phyloP scores from a whole-genome alignment of 2,888 invertebrate genomes.

The Frankliniella intonsa region DNA sequence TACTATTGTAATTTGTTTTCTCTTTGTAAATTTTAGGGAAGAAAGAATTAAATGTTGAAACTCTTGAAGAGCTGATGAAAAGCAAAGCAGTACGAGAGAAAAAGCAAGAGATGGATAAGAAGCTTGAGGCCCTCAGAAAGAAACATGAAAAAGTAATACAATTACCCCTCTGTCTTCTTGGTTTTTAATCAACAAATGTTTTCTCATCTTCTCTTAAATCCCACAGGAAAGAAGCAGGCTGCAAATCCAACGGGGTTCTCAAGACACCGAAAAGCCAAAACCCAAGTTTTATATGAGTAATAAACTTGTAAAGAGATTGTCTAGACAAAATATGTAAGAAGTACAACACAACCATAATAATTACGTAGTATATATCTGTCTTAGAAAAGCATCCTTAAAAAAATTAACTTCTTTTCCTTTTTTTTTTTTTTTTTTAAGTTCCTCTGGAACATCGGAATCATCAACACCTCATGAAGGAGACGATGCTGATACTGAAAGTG shows the following conservation, averaged over 20 bases:
- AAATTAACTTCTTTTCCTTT: not conserved
- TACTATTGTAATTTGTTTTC: not conserved
- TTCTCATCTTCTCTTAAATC: slow-evolving; percentile 31
- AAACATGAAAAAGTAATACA: slow-evolving; percentile 65
- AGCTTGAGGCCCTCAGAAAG: slow-evolving; percentile 73
- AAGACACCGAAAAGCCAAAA: slow-evolving; percentile 59
- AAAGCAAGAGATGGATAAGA: slow-evolving; percentile 77
- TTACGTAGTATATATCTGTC: slow-evolving; percentile 30
- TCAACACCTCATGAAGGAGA: slow-evolving; percentile 51
- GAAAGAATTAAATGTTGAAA: slow-evolving; percentile 67
- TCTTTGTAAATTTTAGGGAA: slow-evolving; percentile 39
- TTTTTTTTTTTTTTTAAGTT: not conserved
- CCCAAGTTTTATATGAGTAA: slow-evolving; percentile 71
- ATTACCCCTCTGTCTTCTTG: not conserved
- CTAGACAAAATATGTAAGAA: slow-evolving; percentile 74
- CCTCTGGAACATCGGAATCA: slow-evolving; percentile 43
- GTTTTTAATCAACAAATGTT: not conserved
- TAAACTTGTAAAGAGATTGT: slow-evolving; percentile 68
- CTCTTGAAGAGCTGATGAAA: slow-evolving; percentile 72
- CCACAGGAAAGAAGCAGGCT: slow-evolving; percentile 57
- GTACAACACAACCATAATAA: not conserved
- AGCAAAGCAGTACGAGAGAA: slow-evolving; percentile 80
- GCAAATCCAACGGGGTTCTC: slow-evolving; percentile 54
- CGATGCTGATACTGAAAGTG: slow-evolving; percentile 47
- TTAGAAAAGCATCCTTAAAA: slow-evolving; percentile 29